Percentiles rank a stretch among this genome's conserved stretches.
Evolutionary conservation across 2,797 vertebrate genomes (phyloP).

Genomic region (Parauchenoglanis punctatus): DNA sequence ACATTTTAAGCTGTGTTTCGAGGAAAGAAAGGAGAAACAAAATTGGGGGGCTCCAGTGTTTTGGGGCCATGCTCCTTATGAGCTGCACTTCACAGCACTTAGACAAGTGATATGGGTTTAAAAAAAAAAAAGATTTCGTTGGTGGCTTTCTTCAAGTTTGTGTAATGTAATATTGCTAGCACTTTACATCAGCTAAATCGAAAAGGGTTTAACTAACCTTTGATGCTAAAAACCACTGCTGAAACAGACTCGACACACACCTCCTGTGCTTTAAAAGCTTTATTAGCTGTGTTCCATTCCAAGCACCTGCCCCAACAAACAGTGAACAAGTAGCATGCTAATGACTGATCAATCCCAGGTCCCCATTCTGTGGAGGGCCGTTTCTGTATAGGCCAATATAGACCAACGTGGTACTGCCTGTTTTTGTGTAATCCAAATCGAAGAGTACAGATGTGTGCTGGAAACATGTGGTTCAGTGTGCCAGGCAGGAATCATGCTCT

Average conservation of each 20-base stretch:
- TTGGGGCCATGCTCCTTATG: background rate
- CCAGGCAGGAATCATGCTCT: constrained; percentile 63
- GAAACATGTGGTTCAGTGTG: constrained; percentile 73
- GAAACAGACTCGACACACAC: background rate
- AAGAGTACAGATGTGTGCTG: constrained; percentile 50
- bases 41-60: background rate
- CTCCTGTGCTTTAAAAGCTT: background rate
- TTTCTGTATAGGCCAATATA: background rate
- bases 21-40: background rate
- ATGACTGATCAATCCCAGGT: background rate
- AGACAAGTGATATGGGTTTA: background rate
- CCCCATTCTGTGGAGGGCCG: background rate
- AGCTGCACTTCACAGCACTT: background rate
- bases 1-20: background rate
- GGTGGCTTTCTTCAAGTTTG: background rate
- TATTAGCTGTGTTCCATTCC: background rate
- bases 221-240: background rate
- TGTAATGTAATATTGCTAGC: background rate
- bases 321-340: background rate
- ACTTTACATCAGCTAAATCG: background rate
- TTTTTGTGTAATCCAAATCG: constrained; percentile 51
- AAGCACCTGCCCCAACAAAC: background rate
- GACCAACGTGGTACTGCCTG: background rate
- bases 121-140: background rate
- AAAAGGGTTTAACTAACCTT: background rate